Evolutionary conservation across 2,113 vertebrate species (phyloP).

Genomic region (Lipophrys pholis): DNA sequence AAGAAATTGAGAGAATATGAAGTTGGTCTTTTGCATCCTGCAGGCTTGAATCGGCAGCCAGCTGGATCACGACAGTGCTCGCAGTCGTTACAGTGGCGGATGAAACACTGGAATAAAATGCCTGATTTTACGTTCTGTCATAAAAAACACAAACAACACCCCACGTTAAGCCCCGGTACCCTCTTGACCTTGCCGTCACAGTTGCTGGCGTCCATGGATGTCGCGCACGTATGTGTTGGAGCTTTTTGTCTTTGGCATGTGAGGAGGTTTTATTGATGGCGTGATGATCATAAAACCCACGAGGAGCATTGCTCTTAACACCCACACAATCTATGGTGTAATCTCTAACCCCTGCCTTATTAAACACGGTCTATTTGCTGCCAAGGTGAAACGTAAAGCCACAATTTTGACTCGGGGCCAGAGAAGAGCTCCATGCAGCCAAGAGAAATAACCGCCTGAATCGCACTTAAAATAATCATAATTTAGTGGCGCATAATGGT

Average conservation of each 20-base stretch:
- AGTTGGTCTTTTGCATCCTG: slow-evolving; percentile 39
- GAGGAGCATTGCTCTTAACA: slow-evolving; percentile 45
- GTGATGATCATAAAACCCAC: slow-evolving; percentile 55
- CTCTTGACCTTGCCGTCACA: slow-evolving; percentile 63
- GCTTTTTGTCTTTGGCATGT: slow-evolving; percentile 45
- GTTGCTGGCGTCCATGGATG: slow-evolving; percentile 46
- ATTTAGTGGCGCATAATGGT: slow-evolving; percentile 67
- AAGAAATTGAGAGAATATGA: slow-evolving; percentile 50
- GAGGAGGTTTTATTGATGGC: slow-evolving; percentile 50
- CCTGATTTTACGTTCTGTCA: slow-evolving; percentile 24
- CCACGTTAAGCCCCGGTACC: slow-evolving; percentile 16
- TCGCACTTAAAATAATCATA: slow-evolving; percentile 68
- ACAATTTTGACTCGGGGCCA: slow-evolving; percentile 58
- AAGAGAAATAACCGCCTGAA: slow-evolving; percentile 71
- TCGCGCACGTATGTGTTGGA: slow-evolving; percentile 6
- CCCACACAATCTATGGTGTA: slow-evolving; percentile 55
- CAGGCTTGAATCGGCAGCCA: slow-evolving; percentile 25
- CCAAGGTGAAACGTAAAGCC: slow-evolving; percentile 54
- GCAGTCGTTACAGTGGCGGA: slow-evolving; percentile 31
- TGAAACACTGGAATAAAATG: slow-evolving; percentile 29
- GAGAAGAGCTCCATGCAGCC: slow-evolving; percentile 47
- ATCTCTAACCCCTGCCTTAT: slow-evolving; percentile 65
- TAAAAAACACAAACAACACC: slow-evolving; percentile 55
- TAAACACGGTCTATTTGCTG: slow-evolving; percentile 52
- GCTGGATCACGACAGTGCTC: slow-evolving; percentile 48